phyloP scores from a whole-genome alignment of 2,888 invertebrate species.

The Perizoma affinitatum region DNA sequence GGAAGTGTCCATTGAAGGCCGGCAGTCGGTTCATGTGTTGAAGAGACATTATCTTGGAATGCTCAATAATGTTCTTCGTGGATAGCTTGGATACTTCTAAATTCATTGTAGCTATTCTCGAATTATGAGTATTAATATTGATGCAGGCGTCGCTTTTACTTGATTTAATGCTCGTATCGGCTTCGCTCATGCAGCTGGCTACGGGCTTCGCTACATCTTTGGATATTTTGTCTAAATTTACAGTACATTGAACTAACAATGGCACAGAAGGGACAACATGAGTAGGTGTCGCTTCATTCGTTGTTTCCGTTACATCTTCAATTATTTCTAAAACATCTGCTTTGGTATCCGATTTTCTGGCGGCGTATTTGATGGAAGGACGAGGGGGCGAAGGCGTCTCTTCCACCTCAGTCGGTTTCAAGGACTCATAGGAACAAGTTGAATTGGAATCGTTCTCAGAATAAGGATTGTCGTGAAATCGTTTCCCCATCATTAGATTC shows the following conservation, averaged over 20 bases:
- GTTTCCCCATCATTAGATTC: slow-evolving; percentile 86
- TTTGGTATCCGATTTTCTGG: slow-evolving; percentile 75
- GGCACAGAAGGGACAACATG: slow-evolving; percentile 67
- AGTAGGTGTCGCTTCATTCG: slow-evolving; percentile 60
- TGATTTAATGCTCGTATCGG: slow-evolving; percentile 45
- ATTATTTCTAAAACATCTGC: slow-evolving; percentile 65
- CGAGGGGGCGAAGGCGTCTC: slow-evolving; percentile 80
- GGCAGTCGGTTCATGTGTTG: slow-evolving; percentile 76
- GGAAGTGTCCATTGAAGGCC: slow-evolving; percentile 60
- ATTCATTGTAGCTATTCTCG: slow-evolving; percentile 80
- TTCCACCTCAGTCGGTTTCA: slow-evolving; percentile 71
- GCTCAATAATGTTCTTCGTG: slow-evolving; percentile 81
- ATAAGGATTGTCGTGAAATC: slow-evolving; percentile 81
- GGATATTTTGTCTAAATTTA: slow-evolving; percentile 74
- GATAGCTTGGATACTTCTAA: slow-evolving; percentile 80
- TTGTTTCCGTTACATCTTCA: slow-evolving; percentile 56
- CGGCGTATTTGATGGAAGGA: slow-evolving; percentile 79
- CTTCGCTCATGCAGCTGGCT: slow-evolving; percentile 43
- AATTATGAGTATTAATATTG: slow-evolving; percentile 66
- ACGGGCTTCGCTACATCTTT: slow-evolving; percentile 52
- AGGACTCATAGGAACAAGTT: slow-evolving; percentile 81
- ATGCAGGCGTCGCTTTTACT: slow-evolving; percentile 53
- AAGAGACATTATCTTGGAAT: slow-evolving; percentile 82
- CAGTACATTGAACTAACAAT: slow-evolving; percentile 68
- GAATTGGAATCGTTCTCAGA: slow-evolving; percentile 81